Evolutionary conservation across 2,888 invertebrate genomes (phyloP), one percentile per base, ranked within the genome.

Genomic region (Caenorhabditis sp.): DNA sequence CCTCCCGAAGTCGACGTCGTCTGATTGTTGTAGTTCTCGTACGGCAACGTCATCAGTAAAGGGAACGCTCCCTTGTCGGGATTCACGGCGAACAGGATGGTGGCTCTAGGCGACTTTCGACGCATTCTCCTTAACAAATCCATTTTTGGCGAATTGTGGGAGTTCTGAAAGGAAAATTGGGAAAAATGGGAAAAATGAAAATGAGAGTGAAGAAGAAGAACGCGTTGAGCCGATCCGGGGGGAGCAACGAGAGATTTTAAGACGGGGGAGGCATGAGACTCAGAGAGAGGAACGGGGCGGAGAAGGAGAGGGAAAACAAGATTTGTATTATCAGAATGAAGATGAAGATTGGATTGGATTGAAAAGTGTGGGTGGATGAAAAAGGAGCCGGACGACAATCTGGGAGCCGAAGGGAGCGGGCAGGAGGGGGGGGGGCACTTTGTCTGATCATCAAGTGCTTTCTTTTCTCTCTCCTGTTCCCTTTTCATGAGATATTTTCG

Each of bases 51-150:
- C 82, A 82, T 82, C 24, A 82, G 69, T 20, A 82, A 61, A 18
- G 82, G 82, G 47, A 82, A 82, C 18, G 82, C 82, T 62, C 82
- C 82, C 24, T 68, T 72, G 47, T 82, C 82, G 65, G 82, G 82
- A 51, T 82, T 77, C 55, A 82, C 74, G 51, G 82, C 82, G 65
- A 79, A 58, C 71, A 82, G 47, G 24, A 82, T 76, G 0, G 82
- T 76, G 32, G 82, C 82, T 18, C 82, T 78, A 55, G 82, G 82
- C 37, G 77, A 53, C 37, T 82, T 82, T 26, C 70, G 58, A 13
- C 68, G 47, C 50, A 76, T 53, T 51, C 32, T 67, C 47, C 60
- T 68, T 40, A 67, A 55, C 22, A 60, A 28, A 76, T 76, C 76
- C 76, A 51, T 44, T 58, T n/a, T n/a, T n/a, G n/a, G n/a, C n/a